Percentiles rank a stretch among this genome's conserved stretches.
These are phyloP conservation scores for Callospermophilus lateralis DNA, from an alignment of 2,113 vertebrate genomes.

Conservation along the genomic window DNA sequence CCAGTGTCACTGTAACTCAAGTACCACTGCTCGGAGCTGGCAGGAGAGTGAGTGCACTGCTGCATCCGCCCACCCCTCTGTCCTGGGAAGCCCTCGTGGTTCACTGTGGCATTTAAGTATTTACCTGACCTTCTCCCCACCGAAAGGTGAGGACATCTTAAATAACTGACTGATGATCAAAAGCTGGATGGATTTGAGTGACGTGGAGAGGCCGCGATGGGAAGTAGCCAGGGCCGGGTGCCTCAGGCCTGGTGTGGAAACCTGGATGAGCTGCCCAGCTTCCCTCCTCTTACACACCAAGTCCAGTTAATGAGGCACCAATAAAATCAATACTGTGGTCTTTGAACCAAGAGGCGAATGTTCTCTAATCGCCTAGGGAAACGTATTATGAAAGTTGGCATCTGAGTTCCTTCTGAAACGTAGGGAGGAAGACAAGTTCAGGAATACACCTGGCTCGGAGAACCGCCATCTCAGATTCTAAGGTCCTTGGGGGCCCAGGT, in stretches of 20 bases:
- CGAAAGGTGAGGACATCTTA: neutral
- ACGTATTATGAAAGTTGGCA: neutral
- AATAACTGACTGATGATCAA: neutral
- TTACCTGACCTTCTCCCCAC: too few relatives aligned
- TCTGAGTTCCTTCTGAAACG: neutral
- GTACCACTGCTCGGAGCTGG: neutral
- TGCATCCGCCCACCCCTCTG: too few relatives aligned
- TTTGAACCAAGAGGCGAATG: neutral
- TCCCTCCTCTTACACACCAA: neutral
- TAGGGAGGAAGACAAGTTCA: neutral
- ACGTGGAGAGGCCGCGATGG: neutral
- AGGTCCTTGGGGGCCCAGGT: neutral
- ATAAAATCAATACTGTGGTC: neutral
- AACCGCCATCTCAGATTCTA: neutral
- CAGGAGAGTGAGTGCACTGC: fast-evolving
- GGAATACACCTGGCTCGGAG: neutral
- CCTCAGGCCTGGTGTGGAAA: neutral
- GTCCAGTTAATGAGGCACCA: neutral
- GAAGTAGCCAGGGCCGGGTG: too few relatives aligned
- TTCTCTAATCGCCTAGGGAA: neutral
- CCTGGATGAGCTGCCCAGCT: too few relatives aligned
- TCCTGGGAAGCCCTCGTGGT: fast-evolving
- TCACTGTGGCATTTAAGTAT: neutral
- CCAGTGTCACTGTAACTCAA: neutral
- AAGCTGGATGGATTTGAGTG: neutral